Conservation (phyloP, 2,797 vertebrate genomes). For the Scyliorhinus canicula region DNA sequence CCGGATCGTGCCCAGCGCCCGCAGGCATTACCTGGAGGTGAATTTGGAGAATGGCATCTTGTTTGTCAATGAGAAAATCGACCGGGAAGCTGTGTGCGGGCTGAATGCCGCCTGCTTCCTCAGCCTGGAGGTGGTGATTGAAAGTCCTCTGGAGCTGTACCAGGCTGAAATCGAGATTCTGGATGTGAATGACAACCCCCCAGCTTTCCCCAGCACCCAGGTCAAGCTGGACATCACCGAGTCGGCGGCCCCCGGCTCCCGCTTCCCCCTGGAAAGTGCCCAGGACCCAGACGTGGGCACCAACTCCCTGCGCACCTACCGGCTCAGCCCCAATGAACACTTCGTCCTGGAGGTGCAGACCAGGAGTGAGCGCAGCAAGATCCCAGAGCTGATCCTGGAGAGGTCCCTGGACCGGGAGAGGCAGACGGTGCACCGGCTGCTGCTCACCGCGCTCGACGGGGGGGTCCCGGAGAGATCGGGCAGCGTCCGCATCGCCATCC, state of each 20-base stretch:
- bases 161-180: constrained; percentile 46
- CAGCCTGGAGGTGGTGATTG: constrained; percentile 51
- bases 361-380: constrained; percentile 45
- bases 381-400: constrained; percentile 45
- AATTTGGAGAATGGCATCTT: constrained; percentile 23
- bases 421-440: constrained; percentile 42
- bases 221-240: constrained; percentile 58
- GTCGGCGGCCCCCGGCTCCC: constrained; percentile 46
- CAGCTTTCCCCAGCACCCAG: constrained; percentile 38
- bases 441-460: constrained; percentile 48
- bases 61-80: constrained; percentile 1
- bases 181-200: constrained; percentile 30
- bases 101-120: constrained; percentile 46
- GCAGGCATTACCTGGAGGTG: neutral
- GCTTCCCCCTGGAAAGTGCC: constrained; percentile 58
- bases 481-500: constrained; percentile 45
- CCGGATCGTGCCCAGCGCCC: neutral
- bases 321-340: constrained; percentile 49
- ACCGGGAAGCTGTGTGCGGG: constrained; percentile 38
- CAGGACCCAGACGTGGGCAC: constrained; percentile 54
- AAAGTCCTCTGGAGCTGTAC: constrained; percentile 56
- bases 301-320: constrained; percentile 52
- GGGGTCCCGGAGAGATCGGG: constrained; percentile 46
- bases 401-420: constrained; percentile 45
- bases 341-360: constrained; percentile 48